Base-by-base conservation (phyloP, 2,797 vertebrate species). In the Anguilla marmorata region DNA sequence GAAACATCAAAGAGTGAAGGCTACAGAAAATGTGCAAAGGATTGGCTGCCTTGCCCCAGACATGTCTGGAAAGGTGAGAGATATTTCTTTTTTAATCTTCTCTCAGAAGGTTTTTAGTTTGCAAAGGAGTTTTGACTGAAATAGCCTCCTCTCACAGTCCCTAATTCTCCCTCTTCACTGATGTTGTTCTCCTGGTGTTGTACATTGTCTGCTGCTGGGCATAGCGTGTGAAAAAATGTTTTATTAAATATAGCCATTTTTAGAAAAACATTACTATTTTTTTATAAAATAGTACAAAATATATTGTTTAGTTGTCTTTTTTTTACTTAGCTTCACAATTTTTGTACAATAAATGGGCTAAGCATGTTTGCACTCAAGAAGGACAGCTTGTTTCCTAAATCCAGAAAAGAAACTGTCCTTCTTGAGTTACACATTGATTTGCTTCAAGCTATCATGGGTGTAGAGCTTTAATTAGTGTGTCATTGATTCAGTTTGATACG, bases 61-160 rank as follows among this genome's bases (percentile, higher is more conserved):
- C 96, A 91, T 98, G 98, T 93, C 96, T 98, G 89, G 97, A 97
- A 90, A 97, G 98, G 98, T 98, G 94, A 97, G 97, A 87, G 11
- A 85, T 90, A n/a, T 88, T 33, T 88, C 60, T 56, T 74, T 76
- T 86, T 4, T 85, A 30, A 5, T 52, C 21, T 85, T 69, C 52
- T 52, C 45, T 82, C 2, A 1, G 52, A 54, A 30, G 4, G 52
- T 19, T 84, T 66, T 54, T 54, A n/a, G 48, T n/a, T 45, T 7
- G 24, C 37, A 56, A 27, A 1, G 45, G 80, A n/a, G 24, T 84
- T 52, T 30, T 54, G 80, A 72, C 69, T 8, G 30, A 79, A 79
- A 79, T 41, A 16, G 2, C 74, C 74, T 24, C 33, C 76, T 76
- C 37, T 76, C 27, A 1, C 27, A 14, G 14, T 80, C 37, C 21